These are phyloP conservation scores for Drosophila pectinifera DNA, from an alignment of 1,140 invertebrate genomes.

Conservation along the genomic window DNA sequence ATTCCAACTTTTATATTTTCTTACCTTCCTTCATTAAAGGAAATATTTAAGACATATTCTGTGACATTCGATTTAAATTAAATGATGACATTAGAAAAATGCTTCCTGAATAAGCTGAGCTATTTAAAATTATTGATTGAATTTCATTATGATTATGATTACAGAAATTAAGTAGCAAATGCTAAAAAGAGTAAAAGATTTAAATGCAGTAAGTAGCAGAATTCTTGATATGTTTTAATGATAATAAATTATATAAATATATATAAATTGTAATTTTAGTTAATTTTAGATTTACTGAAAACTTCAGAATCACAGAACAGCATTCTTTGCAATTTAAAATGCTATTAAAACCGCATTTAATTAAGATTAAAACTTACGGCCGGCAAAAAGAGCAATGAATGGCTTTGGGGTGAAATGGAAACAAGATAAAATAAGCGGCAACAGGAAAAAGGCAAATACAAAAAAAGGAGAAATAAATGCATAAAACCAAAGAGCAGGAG, in stretches of 20 bases:
- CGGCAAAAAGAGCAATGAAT: constrained; percentile 40
- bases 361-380: constrained; percentile 75
- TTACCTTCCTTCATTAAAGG: no score
- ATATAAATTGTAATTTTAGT: background rate
- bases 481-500: constrained; percentile 41
- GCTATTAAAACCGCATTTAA: constrained; percentile 72
- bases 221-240: background rate
- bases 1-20: no score
- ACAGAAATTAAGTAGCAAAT: background rate
- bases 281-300: constrained; percentile 10
- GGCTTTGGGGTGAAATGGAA: constrained; percentile 18
- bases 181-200: background rate
- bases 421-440: constrained; percentile 30
- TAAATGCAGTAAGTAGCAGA: background rate
- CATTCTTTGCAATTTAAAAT: constrained; percentile 49
- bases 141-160: background rate
- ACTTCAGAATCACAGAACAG: background rate
- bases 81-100: no score
- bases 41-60: no score
- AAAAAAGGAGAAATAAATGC: background rate
- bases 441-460: constrained; percentile 26
- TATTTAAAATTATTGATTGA: background rate
- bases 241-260: no score
- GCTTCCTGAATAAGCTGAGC: background rate
- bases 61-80: no score